Percentiles rank a stretch among this genome's conserved stretches.
phyloP scores from a whole-genome alignment of 2,797 vertebrate genomes.

The Harpagifer antarcticus region DNA sequence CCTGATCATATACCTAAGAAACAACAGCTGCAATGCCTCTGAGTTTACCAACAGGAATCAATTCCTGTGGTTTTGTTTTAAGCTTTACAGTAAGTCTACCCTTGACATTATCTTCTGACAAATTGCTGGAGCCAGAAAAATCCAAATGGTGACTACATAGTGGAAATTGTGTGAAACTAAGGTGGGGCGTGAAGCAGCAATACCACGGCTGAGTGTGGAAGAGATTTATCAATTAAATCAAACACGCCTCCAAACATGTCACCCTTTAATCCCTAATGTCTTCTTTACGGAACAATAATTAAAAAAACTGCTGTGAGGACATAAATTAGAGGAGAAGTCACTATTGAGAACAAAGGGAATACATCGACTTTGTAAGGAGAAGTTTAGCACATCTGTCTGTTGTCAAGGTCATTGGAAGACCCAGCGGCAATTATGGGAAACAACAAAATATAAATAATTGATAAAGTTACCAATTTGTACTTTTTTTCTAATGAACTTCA shows the following conservation, averaged over 20 bases:
- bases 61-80: background rate
- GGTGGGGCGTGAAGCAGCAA: background rate
- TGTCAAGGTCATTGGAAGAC: background rate
- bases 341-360: background rate
- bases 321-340: background rate
- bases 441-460: background rate
- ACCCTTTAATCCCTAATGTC: constrained; percentile 8
- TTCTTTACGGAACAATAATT: constrained; percentile 13
- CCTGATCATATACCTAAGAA: background rate
- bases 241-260: constrained; percentile 24
- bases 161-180: constrained; percentile 10
- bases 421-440: background rate
- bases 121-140: background rate
- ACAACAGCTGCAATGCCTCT: background rate
- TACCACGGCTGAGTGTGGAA: background rate
- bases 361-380: constrained; percentile 2
- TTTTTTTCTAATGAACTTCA: background rate
- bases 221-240: constrained; percentile 11
- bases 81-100: constrained; percentile 3
- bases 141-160: background rate
- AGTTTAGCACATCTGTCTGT: background rate
- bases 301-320: background rate
- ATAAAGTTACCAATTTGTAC: constrained; percentile 1
- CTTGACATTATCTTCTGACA: constrained; percentile 2
- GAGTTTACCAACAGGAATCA: background rate